A percentile compares a stretch with the other conserved stretches of the same genome.
phyloP scores from a whole-genome alignment of 2,888 invertebrate genomes.

The Scelioninae gen. 1 region DNA sequence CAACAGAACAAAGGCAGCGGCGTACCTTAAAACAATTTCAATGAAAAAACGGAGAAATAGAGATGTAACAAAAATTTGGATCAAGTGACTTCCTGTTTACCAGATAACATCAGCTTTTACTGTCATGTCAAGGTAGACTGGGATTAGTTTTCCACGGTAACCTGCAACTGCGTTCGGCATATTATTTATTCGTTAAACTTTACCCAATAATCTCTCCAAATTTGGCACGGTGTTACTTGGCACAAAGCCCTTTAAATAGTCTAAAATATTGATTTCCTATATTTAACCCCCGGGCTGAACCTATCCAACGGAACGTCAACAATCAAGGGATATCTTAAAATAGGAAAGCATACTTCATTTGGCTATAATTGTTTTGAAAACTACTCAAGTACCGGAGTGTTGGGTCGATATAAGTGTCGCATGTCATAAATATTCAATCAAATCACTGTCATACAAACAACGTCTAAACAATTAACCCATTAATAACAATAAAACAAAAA shows the following conservation, averaged over 20 bases:
- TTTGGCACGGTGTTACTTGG: constrained; percentile 60
- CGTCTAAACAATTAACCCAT: not conserved
- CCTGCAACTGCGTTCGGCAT: constrained; percentile 16
- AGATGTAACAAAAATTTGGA: not conserved
- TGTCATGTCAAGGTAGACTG: constrained; percentile 33
- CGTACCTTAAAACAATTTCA: not conserved
- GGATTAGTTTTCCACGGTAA: constrained; percentile 9
- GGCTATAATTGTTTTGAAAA: constrained; percentile 28
- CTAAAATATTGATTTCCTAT: constrained; percentile 68
- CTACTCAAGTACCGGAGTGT: not conserved
- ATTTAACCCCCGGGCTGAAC: constrained; percentile 41
- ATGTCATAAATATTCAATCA: constrained; percentile 8
- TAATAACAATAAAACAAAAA: constrained; percentile 1
- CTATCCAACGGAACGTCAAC: constrained; percentile 46
- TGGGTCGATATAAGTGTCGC: not conserved
- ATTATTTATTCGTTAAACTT: constrained; percentile 49
- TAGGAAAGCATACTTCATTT: constrained; percentile 29
- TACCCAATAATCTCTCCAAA: constrained; percentile 42
- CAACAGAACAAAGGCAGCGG: constrained; percentile 8
- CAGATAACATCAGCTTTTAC: constrained; percentile 14
- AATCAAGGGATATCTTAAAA: constrained; percentile 61
- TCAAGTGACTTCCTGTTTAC: constrained; percentile 23
- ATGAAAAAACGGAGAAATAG: not conserved
- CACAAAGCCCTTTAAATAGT: constrained; percentile 64
- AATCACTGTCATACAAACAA: not conserved